Conservation (phyloP, 2,113 vertebrate species). For the Thamnophis sirtalis region DNA sequence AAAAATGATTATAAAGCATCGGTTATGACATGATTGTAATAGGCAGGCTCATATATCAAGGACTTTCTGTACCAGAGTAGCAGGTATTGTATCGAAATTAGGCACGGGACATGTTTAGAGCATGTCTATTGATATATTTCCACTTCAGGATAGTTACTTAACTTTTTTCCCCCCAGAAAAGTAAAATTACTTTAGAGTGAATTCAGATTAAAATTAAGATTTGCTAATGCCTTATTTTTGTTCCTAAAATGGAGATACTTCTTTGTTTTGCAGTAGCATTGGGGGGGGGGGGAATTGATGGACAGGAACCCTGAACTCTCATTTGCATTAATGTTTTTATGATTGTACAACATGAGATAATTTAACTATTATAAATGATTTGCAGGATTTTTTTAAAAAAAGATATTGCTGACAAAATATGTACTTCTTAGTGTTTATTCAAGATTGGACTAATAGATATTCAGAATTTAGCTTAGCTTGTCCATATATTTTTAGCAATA, state of each 20-base stretch:
- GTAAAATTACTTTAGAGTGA: slow-evolving; percentile 44
- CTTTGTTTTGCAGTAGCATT: slow-evolving; percentile 8
- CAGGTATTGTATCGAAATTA: slow-evolving; percentile 13
- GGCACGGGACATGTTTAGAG: background rate
- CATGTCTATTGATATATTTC: background rate
- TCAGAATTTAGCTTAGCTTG: background rate
- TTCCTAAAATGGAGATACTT: slow-evolving; percentile 16
- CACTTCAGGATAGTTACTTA: background rate
- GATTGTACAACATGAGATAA: slow-evolving; percentile 7
- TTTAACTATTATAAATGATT: background rate
- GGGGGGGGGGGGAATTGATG: background rate
- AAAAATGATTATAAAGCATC: background rate
- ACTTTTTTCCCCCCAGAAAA: background rate
- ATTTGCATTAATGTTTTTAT: background rate
- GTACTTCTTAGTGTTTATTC: background rate
- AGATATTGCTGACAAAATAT: background rate
- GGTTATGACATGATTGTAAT: background rate
- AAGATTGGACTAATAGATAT: background rate
- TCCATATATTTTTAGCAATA: background rate
- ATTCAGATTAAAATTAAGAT: slow-evolving; percentile 42
- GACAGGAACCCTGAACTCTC: background rate
- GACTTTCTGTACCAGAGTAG: background rate
- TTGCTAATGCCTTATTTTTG: slow-evolving; percentile 34
- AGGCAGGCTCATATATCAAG: background rate
- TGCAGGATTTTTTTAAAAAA: background rate